Evolutionary conservation across 2,113 vertebrate species (phyloP).

Genomic region (Azemiops feae): DNA sequence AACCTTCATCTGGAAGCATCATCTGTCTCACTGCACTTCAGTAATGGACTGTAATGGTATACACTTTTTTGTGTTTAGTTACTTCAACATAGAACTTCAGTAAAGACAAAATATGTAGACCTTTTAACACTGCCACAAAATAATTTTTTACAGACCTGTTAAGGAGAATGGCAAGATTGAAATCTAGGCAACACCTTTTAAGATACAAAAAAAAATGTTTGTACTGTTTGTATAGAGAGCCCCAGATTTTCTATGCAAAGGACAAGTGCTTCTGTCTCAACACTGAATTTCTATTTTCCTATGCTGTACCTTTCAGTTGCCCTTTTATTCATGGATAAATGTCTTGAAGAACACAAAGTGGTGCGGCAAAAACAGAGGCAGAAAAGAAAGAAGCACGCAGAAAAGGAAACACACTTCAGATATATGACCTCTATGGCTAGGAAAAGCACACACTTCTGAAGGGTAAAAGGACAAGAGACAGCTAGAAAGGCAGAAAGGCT

Average conservation of each 20-base stretch:
- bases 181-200: neutral
- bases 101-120: constrained; percentile 7
- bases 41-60: neutral
- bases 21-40: constrained; percentile 23
- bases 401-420: neutral
- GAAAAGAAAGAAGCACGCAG: neutral
- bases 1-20: constrained; percentile 37
- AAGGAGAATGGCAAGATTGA: constrained; percentile 7
- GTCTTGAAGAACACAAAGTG: neutral
- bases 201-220: neutral
- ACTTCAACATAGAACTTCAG: constrained; percentile 2
- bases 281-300: neutral
- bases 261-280: neutral
- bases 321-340: neutral
- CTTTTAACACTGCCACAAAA: neutral
- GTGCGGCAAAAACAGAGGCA: neutral
- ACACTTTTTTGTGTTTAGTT: neutral
- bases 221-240: neutral
- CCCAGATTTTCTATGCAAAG: neutral
- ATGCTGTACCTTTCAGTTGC: neutral
- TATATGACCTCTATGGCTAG: neutral
- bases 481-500: neutral
- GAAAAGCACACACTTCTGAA: neutral
- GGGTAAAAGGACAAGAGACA: neutral
- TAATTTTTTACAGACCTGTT: neutral